These are phyloP conservation scores for Epinotia nisella DNA, from an alignment of 2,888 invertebrate genomes.

Conservation along the genomic window DNA sequence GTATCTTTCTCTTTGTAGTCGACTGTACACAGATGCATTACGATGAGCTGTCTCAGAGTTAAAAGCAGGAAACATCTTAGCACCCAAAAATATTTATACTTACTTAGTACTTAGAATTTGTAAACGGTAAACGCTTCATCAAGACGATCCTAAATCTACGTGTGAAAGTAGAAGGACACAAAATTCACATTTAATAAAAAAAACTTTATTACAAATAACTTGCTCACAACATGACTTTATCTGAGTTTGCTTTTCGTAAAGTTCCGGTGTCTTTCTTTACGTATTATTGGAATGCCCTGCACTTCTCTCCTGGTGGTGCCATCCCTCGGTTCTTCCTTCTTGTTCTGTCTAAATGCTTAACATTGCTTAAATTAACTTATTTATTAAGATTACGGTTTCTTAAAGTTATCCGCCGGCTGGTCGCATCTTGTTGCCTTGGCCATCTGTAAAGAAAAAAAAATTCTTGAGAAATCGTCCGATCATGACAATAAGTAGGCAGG, in stretches of 20 bases:
- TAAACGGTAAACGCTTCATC: too few relatives aligned
- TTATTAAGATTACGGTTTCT: conserved; percentile 80
- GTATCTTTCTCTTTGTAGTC: too few relatives aligned
- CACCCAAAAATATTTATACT: neutral
- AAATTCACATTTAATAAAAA: conserved; percentile 52
- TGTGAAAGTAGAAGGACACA: neutral
- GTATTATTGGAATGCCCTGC: conserved; percentile 80
- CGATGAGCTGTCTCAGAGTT: neutral
- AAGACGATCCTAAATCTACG: too few relatives aligned
- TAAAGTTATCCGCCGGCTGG: conserved; percentile 70
- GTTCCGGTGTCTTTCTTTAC: conserved; percentile 67
- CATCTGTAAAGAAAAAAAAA: conserved; percentile 66
- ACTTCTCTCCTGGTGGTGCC: conserved; percentile 50
- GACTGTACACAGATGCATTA: neutral
- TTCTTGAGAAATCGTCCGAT: conserved; percentile 11
- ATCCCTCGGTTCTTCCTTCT: conserved; percentile 46
- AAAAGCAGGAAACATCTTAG: neutral
- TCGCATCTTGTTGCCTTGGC: conserved; percentile 65
- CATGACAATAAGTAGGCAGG: neutral
- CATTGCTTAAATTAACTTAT: conserved; percentile 71
- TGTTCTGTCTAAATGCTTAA: conserved; percentile 68
- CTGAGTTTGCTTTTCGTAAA: conserved; percentile 54
- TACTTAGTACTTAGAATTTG: too few relatives aligned
- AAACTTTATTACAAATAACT: conserved; percentile 76
- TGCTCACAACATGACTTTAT: conserved; percentile 70